These are phyloP conservation scores for Phyllotreta cruciferae DNA, from an alignment of 2,888 invertebrate species.

Conservation along the genomic window DNA sequence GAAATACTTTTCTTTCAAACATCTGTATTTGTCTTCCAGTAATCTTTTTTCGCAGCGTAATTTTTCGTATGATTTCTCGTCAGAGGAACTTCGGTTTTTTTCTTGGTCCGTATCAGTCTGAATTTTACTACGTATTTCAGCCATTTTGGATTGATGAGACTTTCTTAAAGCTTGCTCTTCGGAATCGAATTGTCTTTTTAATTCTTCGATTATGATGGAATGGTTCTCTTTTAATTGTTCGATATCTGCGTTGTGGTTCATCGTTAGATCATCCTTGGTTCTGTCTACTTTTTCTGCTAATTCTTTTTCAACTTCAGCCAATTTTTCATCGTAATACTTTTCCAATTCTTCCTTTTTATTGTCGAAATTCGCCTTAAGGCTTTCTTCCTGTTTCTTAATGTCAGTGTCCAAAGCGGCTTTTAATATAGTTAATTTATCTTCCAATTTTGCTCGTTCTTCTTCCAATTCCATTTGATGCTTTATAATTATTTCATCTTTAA, in stretches of 20 bases:
- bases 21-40: slow-evolving; percentile 79
- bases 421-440: slow-evolving; percentile 62
- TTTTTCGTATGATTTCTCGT: slow-evolving; percentile 66
- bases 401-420: slow-evolving; percentile 56
- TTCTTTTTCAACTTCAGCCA: slow-evolving; percentile 65
- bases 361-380: slow-evolving; percentile 52
- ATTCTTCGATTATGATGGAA: slow-evolving; percentile 65
- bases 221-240: slow-evolving; percentile 68
- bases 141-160: slow-evolving; percentile 72
- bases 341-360: slow-evolving; percentile 59
- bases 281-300: slow-evolving; percentile 59
- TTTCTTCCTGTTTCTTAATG: slow-evolving; percentile 54
- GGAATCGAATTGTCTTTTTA: slow-evolving; percentile 70
- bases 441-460: slow-evolving; percentile 56
- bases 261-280: slow-evolving; percentile 62
- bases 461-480: slow-evolving; percentile 55
- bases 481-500: slow-evolving; percentile 64
- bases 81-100: slow-evolving; percentile 46
- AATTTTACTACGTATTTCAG: slow-evolving; percentile 69
- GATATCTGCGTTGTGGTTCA: slow-evolving; percentile 64
- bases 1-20: slow-evolving; percentile 82
- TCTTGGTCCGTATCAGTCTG: slow-evolving; percentile 61
- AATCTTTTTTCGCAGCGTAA: slow-evolving; percentile 74
- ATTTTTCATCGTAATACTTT: slow-evolving; percentile 61
- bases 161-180: slow-evolving; percentile 73